A percentile compares a stretch with the other conserved stretches of the same genome.
phyloP scores from a whole-genome alignment of 2,888 invertebrate genomes.

The Cyclophora albipunctata region DNA sequence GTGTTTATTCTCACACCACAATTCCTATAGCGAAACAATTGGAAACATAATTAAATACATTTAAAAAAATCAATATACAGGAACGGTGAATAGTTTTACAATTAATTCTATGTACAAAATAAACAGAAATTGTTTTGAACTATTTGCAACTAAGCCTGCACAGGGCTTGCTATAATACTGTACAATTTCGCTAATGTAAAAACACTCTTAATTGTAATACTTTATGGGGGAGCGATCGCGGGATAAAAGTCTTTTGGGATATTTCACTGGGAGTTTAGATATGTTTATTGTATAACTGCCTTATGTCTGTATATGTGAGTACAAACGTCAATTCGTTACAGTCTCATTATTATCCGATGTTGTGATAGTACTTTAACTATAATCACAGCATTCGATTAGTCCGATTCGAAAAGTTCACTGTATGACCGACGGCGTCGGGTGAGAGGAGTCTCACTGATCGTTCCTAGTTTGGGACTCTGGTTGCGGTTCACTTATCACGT shows the following conservation, averaged over 20 bases:
- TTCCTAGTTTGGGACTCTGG: slow-evolving; percentile 36
- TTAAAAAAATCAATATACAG: slow-evolving; percentile 55
- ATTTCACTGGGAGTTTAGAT: slow-evolving; percentile 44
- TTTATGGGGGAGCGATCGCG: slow-evolving; percentile 58
- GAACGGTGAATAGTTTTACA: slow-evolving; percentile 43
- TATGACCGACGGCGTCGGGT: slow-evolving; percentile 6
- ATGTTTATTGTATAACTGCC: slow-evolving; percentile 48
- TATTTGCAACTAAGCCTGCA: slow-evolving; percentile 59
- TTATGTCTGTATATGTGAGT: slow-evolving; percentile 34
- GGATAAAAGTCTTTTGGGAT: slow-evolving; percentile 57
- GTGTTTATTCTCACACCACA: slow-evolving; percentile 64
- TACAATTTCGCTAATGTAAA: slow-evolving; percentile 73
- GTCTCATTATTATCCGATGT: slow-evolving; percentile 56
- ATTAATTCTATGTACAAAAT: slow-evolving; percentile 67
- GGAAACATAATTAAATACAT: slow-evolving; percentile 33
- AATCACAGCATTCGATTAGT: slow-evolving; percentile 52
- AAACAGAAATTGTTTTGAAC: slow-evolving; percentile 60
- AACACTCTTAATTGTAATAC: slow-evolving; percentile 61
- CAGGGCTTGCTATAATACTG: slow-evolving; percentile 69
- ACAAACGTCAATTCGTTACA: slow-evolving; percentile 71
- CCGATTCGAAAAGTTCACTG: slow-evolving; percentile 15
- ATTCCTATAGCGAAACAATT: slow-evolving; percentile 51
- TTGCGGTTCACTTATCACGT: slow-evolving; percentile 85
- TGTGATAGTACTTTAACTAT: slow-evolving; percentile 24
- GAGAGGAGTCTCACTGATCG: slow-evolving; percentile 12